Evolutionary conservation across 30 jellyfish, hydroid and myxozoan species (phyloP), one percentile per base, ranked within the genome.

Genomic region (Thelohanellus kitauei): DNA sequence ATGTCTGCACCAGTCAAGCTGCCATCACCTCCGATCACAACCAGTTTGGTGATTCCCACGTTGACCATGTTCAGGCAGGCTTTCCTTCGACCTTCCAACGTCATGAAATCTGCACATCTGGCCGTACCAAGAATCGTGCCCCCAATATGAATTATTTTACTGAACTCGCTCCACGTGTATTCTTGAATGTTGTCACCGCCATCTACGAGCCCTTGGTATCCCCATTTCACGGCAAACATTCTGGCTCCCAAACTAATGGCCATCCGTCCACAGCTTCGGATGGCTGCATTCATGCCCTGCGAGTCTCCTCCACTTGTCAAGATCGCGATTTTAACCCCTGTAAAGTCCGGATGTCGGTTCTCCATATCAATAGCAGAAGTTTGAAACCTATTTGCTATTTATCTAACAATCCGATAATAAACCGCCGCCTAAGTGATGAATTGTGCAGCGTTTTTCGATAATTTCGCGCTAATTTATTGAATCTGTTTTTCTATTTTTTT

Each of bases 251-350:
- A 53, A 32, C 49, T 52, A 1, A 80, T 57, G 12, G 68, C 90
- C 89, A 80, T 56, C 23, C 98, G 54, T 8, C 58, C 86, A 0
- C 64, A 68, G 13, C 89, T 89, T 20, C 90, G 50, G 17, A 80
- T 58, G 8, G 98, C 98, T 21, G 98, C 83, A 80, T 80, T 80
- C 98, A 80, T 80, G 65, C 98, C 98, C 45, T 80, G 98, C 10
- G 98, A 68, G 48, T 80, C 98, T 8, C 98, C 98, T 0, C 98
- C 98, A 40, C 98, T 80, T 20, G 98, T 80, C 33, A 80, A 33
- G 15, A 80, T 71, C 32, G 98, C 98, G 32, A 80, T n/a, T n/a
- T n/a, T n/a, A n/a, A n/a, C n/a, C n/a, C n/a, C n/a, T n/a, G n/a
- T n/a, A n/a, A n/a, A n/a, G n/a, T n/a, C n/a, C n/a, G n/a, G n/a